These are phyloP conservation scores for Aphelinus atriplicis DNA, from an alignment of 1,140 invertebrate species.

Conservation along the genomic window DNA sequence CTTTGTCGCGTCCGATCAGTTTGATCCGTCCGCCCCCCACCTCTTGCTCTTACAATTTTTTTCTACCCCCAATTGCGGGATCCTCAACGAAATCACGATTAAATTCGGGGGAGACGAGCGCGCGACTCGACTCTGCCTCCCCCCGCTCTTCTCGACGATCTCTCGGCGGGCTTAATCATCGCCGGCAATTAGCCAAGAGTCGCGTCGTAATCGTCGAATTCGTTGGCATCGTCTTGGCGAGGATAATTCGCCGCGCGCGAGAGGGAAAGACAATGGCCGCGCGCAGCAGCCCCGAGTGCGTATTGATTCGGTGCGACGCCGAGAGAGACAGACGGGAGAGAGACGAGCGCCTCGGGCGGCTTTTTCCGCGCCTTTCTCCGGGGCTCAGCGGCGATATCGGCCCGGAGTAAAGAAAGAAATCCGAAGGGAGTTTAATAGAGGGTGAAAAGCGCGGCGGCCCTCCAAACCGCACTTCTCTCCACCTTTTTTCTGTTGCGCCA, in stretches of 20 bases:
- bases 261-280: not conserved
- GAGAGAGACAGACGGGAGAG: not conserved
- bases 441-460: conserved; percentile 58
- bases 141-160: not conserved
- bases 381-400: conserved; percentile 52
- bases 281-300: not conserved
- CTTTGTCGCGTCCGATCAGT: no score
- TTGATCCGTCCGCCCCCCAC: conserved; percentile 42
- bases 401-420: conserved; percentile 45
- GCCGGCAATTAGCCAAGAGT: conserved; percentile 9
- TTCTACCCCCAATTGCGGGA: no score
- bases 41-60: not conserved
- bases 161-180: conserved; percentile 10
- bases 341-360: not conserved
- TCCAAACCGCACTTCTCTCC: conserved; percentile 40
- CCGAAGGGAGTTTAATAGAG: conserved; percentile 65
- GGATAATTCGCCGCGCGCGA: conserved; percentile 5
- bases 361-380: conserved; percentile 39
- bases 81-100: no score
- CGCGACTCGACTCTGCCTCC: not conserved
- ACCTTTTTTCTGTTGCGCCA: conserved; percentile 20
- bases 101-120: no score
- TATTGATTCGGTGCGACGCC: no score
- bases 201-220: conserved; percentile 3
- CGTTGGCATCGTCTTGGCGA: not conserved